Percentiles rank a stretch among this genome's conserved stretches.
Conservation (phyloP, 2,113 vertebrate species). For the Thamnophis sirtalis region DNA sequence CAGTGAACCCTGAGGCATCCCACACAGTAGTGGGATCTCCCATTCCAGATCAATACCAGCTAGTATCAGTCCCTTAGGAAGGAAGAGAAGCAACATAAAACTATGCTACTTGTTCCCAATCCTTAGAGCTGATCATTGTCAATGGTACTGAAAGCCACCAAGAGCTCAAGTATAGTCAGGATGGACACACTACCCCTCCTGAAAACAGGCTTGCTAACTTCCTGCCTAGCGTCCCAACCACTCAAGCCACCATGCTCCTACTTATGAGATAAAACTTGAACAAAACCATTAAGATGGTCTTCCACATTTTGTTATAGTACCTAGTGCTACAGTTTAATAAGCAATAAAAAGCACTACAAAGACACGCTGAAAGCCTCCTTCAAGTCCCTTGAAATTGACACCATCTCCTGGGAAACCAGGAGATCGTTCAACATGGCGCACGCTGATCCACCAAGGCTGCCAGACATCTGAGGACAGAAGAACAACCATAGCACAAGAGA, state of each 20-base stretch:
- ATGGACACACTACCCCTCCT: not conserved
- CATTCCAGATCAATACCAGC: not conserved
- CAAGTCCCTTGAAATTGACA: no score
- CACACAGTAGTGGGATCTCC: not conserved
- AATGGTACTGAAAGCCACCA: not conserved
- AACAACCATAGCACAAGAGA: no score
- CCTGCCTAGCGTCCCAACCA: no score
- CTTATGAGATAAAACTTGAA: not conserved
- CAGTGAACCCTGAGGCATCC: no score
- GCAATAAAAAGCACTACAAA: no score
- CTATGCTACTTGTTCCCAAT: not conserved
- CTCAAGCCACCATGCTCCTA: no score
- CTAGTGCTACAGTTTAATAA: not conserved
- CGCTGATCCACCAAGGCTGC: no score
- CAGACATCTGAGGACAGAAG: no score
- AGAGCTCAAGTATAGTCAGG: not conserved
- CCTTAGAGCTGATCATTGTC: not conserved
- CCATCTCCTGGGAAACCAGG: no score
- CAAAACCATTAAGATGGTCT: not conserved
- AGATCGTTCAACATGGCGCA: no score
- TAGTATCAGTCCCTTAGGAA: not conserved
- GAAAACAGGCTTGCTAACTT: no score
- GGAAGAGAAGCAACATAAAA: not conserved
- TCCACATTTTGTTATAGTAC: not conserved
- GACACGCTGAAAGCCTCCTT: no score